Conservation (phyloP, 1,140 invertebrate genomes). For the Bombus sylvicola region DNA sequence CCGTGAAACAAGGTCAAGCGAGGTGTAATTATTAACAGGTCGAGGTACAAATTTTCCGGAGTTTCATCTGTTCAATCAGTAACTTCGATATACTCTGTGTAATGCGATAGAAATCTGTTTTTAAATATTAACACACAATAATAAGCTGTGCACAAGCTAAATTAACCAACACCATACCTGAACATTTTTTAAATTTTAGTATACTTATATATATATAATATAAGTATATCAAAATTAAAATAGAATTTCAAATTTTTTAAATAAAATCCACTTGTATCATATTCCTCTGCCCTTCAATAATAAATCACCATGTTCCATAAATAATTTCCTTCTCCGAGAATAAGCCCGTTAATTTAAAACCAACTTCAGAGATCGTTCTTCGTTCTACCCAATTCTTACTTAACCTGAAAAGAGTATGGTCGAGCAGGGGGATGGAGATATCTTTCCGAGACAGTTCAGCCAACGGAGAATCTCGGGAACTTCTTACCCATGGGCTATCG, state of each 20-base stretch:
- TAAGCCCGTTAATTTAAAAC: neutral
- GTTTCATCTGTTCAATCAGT: neutral
- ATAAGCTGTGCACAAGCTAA: neutral
- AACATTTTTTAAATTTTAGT: neutral
- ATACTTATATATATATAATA: neutral
- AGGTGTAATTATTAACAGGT: slow-evolving; percentile 57
- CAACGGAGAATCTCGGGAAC: neutral
- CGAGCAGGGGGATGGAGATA: neutral
- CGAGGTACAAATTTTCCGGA: slow-evolving; percentile 2
- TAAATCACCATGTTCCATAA: neutral
- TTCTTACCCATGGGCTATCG: slow-evolving; percentile 1
- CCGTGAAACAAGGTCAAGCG: slow-evolving; percentile 26
- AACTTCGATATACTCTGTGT: neutral
- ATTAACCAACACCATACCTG: neutral
- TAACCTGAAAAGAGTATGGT: neutral
- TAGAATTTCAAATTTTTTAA: neutral
- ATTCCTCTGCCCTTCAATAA: neutral
- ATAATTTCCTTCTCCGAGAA: neutral
- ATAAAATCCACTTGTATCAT: neutral
- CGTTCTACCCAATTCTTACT: neutral
- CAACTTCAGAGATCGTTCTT: neutral
- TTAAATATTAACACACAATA: neutral
- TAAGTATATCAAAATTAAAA: neutral
- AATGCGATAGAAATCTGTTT: neutral
- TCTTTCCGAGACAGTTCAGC: slow-evolving; percentile 11